Evolutionary conservation across 2,888 invertebrate genomes (phyloP).

Genomic region (Philaethria dido): DNA sequence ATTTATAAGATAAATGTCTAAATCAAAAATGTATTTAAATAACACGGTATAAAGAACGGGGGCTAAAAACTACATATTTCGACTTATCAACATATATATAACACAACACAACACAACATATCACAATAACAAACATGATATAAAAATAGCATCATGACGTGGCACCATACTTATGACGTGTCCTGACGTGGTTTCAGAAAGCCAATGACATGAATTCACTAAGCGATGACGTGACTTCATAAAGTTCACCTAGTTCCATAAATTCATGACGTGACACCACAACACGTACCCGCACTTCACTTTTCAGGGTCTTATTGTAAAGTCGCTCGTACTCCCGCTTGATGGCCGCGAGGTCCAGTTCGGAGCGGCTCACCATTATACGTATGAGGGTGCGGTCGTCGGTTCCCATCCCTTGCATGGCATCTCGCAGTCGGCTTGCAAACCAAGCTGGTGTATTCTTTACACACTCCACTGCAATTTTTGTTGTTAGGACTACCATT

Average conservation of each 20-base stretch:
- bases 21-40: too few relatives aligned
- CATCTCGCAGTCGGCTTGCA: conserved; percentile 85
- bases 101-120: neutral
- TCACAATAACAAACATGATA: conserved; percentile 22
- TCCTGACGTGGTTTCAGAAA: too few relatives aligned
- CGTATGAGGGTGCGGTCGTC: conserved; percentile 88
- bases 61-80: too few relatives aligned
- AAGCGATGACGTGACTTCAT: neutral
- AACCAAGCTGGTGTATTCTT: conserved; percentile 87
- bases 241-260: too few relatives aligned
- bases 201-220: too few relatives aligned
- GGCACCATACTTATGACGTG: too few relatives aligned
- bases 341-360: conserved; percentile 88
- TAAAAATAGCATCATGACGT: too few relatives aligned
- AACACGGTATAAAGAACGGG: too few relatives aligned
- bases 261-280: neutral
- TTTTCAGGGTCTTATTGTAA: conserved; percentile 87
- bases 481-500: neutral
- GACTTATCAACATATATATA: neutral
- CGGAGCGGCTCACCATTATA: conserved; percentile 87
- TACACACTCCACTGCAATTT: conserved; percentile 87
- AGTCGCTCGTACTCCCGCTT: conserved; percentile 88
- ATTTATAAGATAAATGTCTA: too few relatives aligned
- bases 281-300: conserved; percentile 84
- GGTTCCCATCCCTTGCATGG: conserved; percentile 89